Evolutionary conservation across 2,888 invertebrate genomes (phyloP).

Genomic region (Bugula neritina): DNA sequence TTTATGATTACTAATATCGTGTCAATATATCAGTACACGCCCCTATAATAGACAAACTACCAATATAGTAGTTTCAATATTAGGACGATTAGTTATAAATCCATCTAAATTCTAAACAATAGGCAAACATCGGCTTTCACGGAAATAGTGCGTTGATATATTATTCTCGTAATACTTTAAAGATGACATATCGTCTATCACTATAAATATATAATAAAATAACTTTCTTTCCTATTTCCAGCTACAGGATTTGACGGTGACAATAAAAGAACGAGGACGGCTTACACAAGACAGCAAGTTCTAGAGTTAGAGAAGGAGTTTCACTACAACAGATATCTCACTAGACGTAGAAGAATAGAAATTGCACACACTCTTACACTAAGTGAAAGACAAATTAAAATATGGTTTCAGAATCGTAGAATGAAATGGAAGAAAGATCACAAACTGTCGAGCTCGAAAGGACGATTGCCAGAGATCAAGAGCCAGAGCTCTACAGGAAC

Average conservation of each 20-base stretch:
- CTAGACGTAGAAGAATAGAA: constrained; percentile 91
- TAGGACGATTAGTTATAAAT: no score
- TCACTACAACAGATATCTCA: constrained; percentile 97
- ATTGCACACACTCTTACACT: constrained; percentile 94
- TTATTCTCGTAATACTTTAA: no score
- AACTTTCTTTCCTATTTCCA: not conserved
- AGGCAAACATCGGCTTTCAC: no score
- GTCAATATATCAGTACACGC: no score
- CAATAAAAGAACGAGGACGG: constrained; percentile 91
- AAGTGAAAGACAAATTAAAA: constrained; percentile 80
- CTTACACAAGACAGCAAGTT: constrained; percentile 95
- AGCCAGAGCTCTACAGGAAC: constrained; percentile 24
- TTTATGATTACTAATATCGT: no score
- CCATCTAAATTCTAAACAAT: no score
- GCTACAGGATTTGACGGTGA: constrained; percentile 65
- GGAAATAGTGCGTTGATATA: no score
- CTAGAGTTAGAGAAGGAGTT: constrained; percentile 96
- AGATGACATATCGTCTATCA: no score
- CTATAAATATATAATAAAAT: no score
- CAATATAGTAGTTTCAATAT: no score
- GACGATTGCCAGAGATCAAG: constrained; percentile 23
- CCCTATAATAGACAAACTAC: no score
- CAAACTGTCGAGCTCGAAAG: constrained; percentile 18
- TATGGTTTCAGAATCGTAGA: constrained; percentile 58
- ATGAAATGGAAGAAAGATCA: constrained; percentile 26